A percentile compares a stretch with the other conserved stretches of the same genome.
phyloP scores from a whole-genome alignment of 2,113 vertebrate genomes.

The Dicerorhinus sumatrensis region DNA sequence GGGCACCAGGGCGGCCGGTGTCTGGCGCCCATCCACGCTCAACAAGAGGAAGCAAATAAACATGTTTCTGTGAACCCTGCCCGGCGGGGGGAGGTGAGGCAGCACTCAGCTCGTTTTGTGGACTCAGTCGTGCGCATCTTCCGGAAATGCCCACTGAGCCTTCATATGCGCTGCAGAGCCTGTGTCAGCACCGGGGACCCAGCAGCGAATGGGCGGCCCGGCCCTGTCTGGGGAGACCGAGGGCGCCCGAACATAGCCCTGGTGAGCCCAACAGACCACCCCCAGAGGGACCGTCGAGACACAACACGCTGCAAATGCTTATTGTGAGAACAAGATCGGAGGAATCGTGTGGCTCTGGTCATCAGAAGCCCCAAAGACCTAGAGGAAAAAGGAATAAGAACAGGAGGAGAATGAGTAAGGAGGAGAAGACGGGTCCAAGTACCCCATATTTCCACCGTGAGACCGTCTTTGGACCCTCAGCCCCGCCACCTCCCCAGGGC shows the following conservation, averaged over 20 bases:
- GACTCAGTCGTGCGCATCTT: rapidly evolving
- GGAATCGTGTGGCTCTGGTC: neutral
- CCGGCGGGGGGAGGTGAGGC: rapidly evolving
- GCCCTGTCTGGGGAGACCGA: rapidly evolving
- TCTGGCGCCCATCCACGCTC: neutral
- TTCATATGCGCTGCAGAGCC: rapidly evolving
- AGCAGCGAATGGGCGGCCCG: rapidly evolving
- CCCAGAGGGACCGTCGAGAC: rapidly evolving
- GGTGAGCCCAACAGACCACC: rapidly evolving
- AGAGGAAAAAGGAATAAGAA: too few species aligned
- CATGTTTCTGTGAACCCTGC: rapidly evolving
- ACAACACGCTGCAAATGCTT: rapidly evolving
- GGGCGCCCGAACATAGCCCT: rapidly evolving
- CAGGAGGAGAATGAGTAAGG: rapidly evolving
- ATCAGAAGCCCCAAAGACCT: neutral
- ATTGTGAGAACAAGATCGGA: rapidly evolving
- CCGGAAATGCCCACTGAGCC: neutral
- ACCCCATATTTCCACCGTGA: rapidly evolving
- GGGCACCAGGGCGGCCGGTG: rapidly evolving
- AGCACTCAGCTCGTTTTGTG: rapidly evolving
- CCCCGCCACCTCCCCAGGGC: rapidly evolving
- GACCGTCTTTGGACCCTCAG: neutral
- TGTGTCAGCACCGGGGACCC: rapidly evolving
- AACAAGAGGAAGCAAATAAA: rapidly evolving
- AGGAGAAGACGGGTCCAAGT: too few species aligned